Conservation (phyloP, 37 sponge, comb jelly and placozoan species). For the Lycopodina hypogea region DNA sequence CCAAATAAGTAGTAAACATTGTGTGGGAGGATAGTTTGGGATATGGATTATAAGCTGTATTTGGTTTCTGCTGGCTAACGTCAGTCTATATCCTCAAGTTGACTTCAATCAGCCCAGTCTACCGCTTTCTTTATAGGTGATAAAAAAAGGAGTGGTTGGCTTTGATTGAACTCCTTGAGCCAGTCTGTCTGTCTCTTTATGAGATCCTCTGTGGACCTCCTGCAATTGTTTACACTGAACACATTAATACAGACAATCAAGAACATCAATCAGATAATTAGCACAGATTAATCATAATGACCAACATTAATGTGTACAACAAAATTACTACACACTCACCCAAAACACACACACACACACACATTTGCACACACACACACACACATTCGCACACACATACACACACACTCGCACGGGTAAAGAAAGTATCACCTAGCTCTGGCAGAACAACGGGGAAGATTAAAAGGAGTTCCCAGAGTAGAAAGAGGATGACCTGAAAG, state of each 20-base stretch:
- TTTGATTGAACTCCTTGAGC: slow-evolving; percentile 64
- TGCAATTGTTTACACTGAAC: too few relatives aligned
- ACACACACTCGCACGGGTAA: too few relatives aligned
- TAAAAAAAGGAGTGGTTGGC: neutral
- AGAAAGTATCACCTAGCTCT: neutral
- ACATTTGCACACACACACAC: too few relatives aligned
- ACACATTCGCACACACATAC: too few relatives aligned
- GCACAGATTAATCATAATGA: too few relatives aligned
- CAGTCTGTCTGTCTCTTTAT: slow-evolving; percentile 66
- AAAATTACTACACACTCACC: too few relatives aligned
- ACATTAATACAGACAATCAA: too few relatives aligned
- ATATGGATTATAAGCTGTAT: slow-evolving; percentile 42
- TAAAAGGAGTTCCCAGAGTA: neutral
- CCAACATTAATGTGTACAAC: too few relatives aligned
- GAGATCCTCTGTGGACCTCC: slow-evolving; percentile 33
- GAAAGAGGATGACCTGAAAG: neutral
- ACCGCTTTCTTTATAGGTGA: neutral
- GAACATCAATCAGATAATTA: too few relatives aligned
- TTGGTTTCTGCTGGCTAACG: slow-evolving; percentile 19
- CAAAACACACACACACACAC: too few relatives aligned
- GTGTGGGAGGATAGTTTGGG: too few relatives aligned
- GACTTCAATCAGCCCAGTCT: neutral
- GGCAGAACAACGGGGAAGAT: neutral
- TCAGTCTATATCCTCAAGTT: slow-evolving; percentile 9
- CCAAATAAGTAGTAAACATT: too few relatives aligned